These are phyloP conservation scores for Acipenser ruthenus DNA, from an alignment of 2,797 vertebrate species.

Conservation along the genomic window DNA sequence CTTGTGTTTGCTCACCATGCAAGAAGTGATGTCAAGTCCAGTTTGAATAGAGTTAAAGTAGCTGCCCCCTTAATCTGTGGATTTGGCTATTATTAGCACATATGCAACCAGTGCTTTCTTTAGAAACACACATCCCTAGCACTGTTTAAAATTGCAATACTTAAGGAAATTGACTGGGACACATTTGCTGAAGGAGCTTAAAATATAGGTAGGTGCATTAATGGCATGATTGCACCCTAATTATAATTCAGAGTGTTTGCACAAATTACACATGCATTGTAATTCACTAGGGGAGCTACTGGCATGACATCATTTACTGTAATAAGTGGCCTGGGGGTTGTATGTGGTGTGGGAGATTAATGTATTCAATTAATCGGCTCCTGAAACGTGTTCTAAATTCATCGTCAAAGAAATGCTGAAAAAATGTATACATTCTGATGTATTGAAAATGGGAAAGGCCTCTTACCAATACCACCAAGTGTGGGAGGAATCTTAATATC, in stretches of 20 bases:
- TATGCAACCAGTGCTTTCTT: conserved; percentile 9
- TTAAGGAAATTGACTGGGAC: conserved; percentile 24
- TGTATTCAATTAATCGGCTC: conserved; percentile 8
- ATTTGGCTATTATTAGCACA: conserved; percentile 4
- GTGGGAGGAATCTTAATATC: too few relatives aligned
- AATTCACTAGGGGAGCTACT: conserved; percentile 17
- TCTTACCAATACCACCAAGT: too few relatives aligned
- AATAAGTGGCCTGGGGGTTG: conserved; percentile 21
- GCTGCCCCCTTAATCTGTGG: neutral
- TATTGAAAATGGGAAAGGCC: too few relatives aligned
- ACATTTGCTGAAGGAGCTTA: conserved; percentile 19
- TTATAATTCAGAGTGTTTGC: conserved; percentile 4
- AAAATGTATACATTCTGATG: too few relatives aligned
- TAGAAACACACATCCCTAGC: neutral
- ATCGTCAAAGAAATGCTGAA: too few relatives aligned
- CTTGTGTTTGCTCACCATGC: neutral
- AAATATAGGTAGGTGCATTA: conserved; percentile 13
- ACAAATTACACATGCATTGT: conserved; percentile 17
- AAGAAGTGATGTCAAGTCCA: neutral
- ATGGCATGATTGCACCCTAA: conserved; percentile 20
- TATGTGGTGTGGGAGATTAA: conserved; percentile 17
- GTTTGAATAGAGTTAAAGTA: neutral
- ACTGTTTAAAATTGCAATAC: conserved; percentile 14
- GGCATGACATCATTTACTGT: conserved; percentile 9
- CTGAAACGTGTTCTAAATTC: neutral